phyloP scores from a whole-genome alignment of 2,888 invertebrate genomes.

The Agriopis aurantiaria region DNA sequence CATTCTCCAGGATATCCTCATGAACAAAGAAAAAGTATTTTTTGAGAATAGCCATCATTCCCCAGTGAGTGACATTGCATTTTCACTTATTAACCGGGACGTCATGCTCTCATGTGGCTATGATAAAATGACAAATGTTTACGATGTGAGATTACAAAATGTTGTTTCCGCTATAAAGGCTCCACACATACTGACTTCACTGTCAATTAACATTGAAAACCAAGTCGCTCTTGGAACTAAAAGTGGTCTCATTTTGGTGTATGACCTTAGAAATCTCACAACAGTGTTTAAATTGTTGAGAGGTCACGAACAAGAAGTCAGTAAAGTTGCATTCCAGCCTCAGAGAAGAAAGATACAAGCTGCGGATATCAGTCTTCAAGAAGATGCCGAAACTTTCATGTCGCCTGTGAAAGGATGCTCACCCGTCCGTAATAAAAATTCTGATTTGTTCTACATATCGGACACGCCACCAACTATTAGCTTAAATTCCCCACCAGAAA shows the following conservation, averaged over 20 bases:
- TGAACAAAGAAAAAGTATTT: slow-evolving; percentile 78
- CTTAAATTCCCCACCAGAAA: slow-evolving; percentile 59
- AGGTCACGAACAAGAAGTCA: slow-evolving; percentile 82
- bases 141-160: slow-evolving; percentile 82
- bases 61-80: slow-evolving; percentile 85
- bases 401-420: slow-evolving; percentile 62
- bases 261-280: slow-evolving; percentile 84
- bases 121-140: slow-evolving; percentile 86
- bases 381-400: slow-evolving; percentile 65
- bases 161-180: slow-evolving; percentile 77
- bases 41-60: slow-evolving; percentile 85
- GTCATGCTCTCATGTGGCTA: slow-evolving; percentile 85
- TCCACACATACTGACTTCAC: slow-evolving; percentile 70
- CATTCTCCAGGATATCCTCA: slow-evolving; percentile 74
- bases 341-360: slow-evolving; percentile 64
- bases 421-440: slow-evolving; percentile 65
- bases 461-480: slow-evolving; percentile 70
- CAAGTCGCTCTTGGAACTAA: slow-evolving; percentile 85
- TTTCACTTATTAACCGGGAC: slow-evolving; percentile 84
- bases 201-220: slow-evolving; percentile 77
- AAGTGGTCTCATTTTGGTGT: slow-evolving; percentile 82
- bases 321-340: slow-evolving; percentile 80
- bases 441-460: slow-evolving; percentile 75
- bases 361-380: slow-evolving; percentile 75
- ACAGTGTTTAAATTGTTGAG: slow-evolving; percentile 77